These are phyloP conservation scores for Lampropteryx suffumata DNA, from an alignment of 2,888 invertebrate species.

Conservation along the genomic window DNA sequence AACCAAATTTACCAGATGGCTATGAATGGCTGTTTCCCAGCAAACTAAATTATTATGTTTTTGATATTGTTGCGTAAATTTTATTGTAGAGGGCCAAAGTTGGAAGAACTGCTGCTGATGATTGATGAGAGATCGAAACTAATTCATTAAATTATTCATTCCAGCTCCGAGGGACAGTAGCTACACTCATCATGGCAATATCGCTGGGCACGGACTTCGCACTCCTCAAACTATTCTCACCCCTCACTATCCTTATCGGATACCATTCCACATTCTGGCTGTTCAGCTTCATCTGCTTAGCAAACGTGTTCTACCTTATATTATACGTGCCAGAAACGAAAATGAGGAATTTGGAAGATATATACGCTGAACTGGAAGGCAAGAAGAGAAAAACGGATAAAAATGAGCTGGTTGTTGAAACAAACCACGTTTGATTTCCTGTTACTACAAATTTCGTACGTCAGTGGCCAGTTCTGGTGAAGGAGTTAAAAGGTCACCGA, in stretches of 20 bases:
- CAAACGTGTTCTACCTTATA: conserved; percentile 91
- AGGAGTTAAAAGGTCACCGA: not conserved
- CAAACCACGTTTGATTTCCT: conserved; percentile 45
- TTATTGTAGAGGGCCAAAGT: too few species aligned
- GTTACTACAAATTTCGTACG: too few species aligned
- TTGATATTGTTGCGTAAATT: too few species aligned
- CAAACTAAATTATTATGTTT: too few species aligned
- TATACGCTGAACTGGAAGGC: conserved; percentile 90
- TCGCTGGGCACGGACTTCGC: conserved; percentile 93
- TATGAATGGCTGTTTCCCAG: too few species aligned
- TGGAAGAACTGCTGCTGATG: too few species aligned
- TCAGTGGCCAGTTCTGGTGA: too few species aligned
- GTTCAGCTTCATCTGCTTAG: conserved; percentile 88
- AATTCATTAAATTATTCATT: too few species aligned
- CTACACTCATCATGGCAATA: conserved; percentile 71
- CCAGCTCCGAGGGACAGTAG: conserved; percentile 74
- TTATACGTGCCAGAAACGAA: conserved; percentile 96
- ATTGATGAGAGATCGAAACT: too few species aligned
- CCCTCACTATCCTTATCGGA: conserved; percentile 85
- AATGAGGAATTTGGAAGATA: conserved; percentile 94
- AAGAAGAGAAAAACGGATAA: conserved; percentile 55
- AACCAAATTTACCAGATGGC: too few species aligned
- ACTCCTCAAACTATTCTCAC: conserved; percentile 91
- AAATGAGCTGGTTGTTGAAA: conserved; percentile 47
- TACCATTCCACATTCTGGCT: conserved; percentile 91